Conservation (phyloP, 1,140 invertebrate species). For the Eurytemora carolleeae region DNA sequence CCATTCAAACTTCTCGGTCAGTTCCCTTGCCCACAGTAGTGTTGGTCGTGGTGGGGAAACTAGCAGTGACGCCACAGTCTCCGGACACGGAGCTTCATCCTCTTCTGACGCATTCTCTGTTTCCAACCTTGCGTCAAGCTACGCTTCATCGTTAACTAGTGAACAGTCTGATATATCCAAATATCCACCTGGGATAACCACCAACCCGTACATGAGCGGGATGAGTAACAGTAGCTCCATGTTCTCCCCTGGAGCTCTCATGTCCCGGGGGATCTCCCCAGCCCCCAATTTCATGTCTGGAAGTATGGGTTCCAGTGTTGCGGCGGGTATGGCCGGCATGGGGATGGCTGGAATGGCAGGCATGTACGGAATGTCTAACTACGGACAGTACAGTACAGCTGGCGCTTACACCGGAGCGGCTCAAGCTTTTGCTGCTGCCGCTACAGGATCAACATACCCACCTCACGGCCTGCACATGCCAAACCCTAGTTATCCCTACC, state of each 20-base stretch:
- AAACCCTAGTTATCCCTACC: conserved; percentile 34
- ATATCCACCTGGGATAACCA: conserved; percentile 15
- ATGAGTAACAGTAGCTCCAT: conserved; percentile 19
- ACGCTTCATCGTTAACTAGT: conserved; percentile 16
- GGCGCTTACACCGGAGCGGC: conserved; percentile 24
- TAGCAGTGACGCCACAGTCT: conserved; percentile 22
- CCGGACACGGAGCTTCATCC: conserved; percentile 19
- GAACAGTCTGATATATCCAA: conserved; percentile 18
- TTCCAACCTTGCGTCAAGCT: conserved; percentile 20
- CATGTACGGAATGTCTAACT: conserved; percentile 20
- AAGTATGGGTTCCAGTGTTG: conserved; percentile 15
- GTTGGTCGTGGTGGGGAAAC: conserved; percentile 21
- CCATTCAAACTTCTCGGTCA: conserved; percentile 27
- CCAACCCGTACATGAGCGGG: conserved; percentile 19
- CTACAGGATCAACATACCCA: conserved; percentile 24
- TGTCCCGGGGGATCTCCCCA: conserved; percentile 21
- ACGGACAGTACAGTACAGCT: conserved; percentile 24
- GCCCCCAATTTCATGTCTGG: conserved; percentile 18
- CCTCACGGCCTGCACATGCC: conserved; percentile 32
- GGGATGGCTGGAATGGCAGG: conserved; percentile 17
- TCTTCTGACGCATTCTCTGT: conserved; percentile 19
- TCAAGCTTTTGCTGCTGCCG: conserved; percentile 22
- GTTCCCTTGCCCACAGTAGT: conserved; percentile 26
- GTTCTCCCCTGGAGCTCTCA: conserved; percentile 18
- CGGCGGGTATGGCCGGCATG: conserved; percentile 14